A percentile compares a stretch with the other conserved stretches of the same genome.
phyloP scores from a whole-genome alignment of 2,888 invertebrate species.

The Lasioglossum zephyrum region DNA sequence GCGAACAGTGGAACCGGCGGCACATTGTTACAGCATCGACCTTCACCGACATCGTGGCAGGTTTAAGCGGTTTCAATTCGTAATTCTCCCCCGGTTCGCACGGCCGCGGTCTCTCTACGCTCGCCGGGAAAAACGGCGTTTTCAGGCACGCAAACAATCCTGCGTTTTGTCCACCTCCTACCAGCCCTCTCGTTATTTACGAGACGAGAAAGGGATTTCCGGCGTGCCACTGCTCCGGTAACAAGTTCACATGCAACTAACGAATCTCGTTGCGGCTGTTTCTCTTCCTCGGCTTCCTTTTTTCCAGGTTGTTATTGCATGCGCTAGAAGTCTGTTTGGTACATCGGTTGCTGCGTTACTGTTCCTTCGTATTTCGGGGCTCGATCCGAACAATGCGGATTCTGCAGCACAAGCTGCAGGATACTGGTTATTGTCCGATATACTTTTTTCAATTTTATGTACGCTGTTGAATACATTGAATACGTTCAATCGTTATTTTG shows the following conservation, averaged over 20 bases:
- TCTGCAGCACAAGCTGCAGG: neutral
- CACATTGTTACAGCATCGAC: conserved; percentile 49
- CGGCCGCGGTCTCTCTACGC: conserved; percentile 15
- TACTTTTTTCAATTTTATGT: neutral
- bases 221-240: conserved; percentile 35
- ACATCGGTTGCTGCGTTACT: conserved; percentile 24
- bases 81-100: conserved; percentile 49
- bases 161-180: conserved; percentile 36
- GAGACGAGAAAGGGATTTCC: conserved; percentile 55
- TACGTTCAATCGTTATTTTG: neutral
- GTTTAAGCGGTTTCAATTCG: conserved; percentile 63
- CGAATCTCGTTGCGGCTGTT: conserved; percentile 57
- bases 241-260: conserved; percentile 56
- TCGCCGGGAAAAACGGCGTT: conserved; percentile 38
- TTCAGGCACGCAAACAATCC: conserved; percentile 44
- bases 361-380: conserved; percentile 5
- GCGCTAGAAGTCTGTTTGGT: conserved; percentile 36
- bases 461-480: neutral
- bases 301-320: conserved; percentile 21
- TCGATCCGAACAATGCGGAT: neutral
- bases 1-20: neutral
- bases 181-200: conserved; percentile 45
- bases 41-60: conserved; percentile 53
- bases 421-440: neutral
- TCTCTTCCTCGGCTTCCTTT: conserved; percentile 18